phyloP scores from a whole-genome alignment of 2,797 vertebrate species.

The Todus mexicanus region DNA sequence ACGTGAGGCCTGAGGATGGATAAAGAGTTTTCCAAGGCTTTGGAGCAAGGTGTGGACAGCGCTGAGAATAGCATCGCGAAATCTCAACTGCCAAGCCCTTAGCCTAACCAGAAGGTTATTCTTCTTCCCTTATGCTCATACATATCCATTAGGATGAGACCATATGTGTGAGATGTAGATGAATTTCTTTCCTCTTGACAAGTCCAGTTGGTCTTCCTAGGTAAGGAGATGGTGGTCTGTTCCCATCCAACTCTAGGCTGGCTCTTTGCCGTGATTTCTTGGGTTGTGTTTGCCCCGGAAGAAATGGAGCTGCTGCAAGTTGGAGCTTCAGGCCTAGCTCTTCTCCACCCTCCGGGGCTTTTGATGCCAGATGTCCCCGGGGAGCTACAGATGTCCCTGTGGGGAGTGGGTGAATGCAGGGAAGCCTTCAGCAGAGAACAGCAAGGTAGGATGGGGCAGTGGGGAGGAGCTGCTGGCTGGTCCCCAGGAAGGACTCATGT shows the following conservation, averaged over 20 bases:
- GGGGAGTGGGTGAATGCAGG: not conserved
- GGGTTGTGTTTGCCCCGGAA: not conserved
- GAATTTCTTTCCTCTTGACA: constrained; percentile 67
- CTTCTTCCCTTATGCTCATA: constrained; percentile 68
- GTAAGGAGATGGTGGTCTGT: constrained; percentile 64
- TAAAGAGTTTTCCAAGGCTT: constrained; percentile 49
- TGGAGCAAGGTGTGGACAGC: constrained; percentile 64
- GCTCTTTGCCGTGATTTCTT: constrained; percentile 43
- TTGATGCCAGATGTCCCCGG: rapidly evolving
- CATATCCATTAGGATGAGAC: constrained; percentile 67
- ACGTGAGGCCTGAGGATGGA: constrained; percentile 44
- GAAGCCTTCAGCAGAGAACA: not conserved
- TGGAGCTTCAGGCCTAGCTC: not conserved
- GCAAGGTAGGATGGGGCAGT: not conserved
- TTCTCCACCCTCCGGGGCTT: rapidly evolving
- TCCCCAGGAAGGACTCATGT: not conserved
- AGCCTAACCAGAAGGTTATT: constrained; percentile 67
- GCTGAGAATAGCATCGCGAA: constrained; percentile 59
- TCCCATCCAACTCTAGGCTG: constrained; percentile 57
- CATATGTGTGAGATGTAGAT: constrained; percentile 68
- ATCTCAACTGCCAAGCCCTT: constrained; percentile 68
- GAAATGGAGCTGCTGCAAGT: not conserved
- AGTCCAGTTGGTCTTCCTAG: constrained; percentile 68
- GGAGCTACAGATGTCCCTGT: not conserved
- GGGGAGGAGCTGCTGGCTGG: not conserved